These are phyloP conservation scores for Thelaira solivaga DNA, from an alignment of 2,888 invertebrate genomes.

Conservation along the genomic window DNA sequence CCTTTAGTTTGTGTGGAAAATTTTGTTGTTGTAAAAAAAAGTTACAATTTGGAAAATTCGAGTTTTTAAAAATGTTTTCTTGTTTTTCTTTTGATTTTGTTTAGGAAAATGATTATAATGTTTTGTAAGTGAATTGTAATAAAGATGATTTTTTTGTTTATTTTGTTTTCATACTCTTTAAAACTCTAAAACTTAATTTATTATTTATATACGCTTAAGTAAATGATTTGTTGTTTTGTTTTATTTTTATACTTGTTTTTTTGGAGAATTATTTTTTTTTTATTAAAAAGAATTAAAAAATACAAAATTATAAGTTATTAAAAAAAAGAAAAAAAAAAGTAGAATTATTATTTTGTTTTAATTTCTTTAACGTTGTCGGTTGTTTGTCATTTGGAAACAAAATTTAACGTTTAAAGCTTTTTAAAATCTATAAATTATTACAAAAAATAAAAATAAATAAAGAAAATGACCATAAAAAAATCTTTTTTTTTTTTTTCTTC, in stretches of 20 bases:
- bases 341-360: slow-evolving; percentile 17
- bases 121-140: slow-evolving; percentile 28
- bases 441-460: slow-evolving; percentile 9
- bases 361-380: slow-evolving; percentile 23
- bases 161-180: slow-evolving; percentile 39
- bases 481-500: slow-evolving; percentile 63
- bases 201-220: slow-evolving; percentile 57
- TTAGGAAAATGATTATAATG: background rate
- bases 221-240: slow-evolving; percentile 51
- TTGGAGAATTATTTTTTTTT: slow-evolving; percentile 36
- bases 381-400: slow-evolving; percentile 17
- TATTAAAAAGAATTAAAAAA: slow-evolving; percentile 37
- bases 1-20: too few relatives aligned
- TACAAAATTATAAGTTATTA: slow-evolving; percentile 38
- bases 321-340: slow-evolving; percentile 18
- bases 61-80: background rate
- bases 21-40: too few relatives aligned
- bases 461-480: slow-evolving; percentile 8
- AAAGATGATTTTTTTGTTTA: slow-evolving; percentile 47
- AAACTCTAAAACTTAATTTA: slow-evolving; percentile 57
- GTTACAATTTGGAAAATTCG: background rate
- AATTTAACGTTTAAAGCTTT: slow-evolving; percentile 46
- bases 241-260: slow-evolving; percentile 57
- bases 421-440: slow-evolving; percentile 42
- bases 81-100: background rate